Base-by-base conservation (phyloP, 1,140 invertebrate species). In the Panagrolaimus sp. region DNA sequence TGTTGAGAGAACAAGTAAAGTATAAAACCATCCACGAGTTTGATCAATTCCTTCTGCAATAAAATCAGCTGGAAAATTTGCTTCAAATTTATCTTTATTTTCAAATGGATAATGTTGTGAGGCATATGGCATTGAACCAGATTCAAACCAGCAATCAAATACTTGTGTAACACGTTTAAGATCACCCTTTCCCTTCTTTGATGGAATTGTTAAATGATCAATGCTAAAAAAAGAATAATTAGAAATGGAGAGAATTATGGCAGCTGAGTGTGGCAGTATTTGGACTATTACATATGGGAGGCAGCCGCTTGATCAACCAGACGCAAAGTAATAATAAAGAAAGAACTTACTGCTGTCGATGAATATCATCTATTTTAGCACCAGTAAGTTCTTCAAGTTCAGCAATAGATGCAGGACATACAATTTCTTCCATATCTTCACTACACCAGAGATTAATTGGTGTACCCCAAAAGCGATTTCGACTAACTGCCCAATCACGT, bases 131-230 rank as follows among this genome's bases (percentile, higher is more conserved):
- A 99, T 99, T 5, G 92, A 93, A 8, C 96, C 96, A 16, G 93
- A 96, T 84, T 99, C 96, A 85, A 99, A 99, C 96, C 96, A 99
- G 83, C 96, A 99, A 85, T 99, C 96, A 86, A 99, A 99, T 0
- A 99, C 96, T 85, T 98, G 94, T 5, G 89, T 82, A 25, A 98
- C 88, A 70, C 96, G 87, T 68, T 87, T 88, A 14, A 99, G 84
- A 13, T 90, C 89, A 14, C 92, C 91, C 68, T 90, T 87, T 20
- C 92, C 92, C 31, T 89, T 87, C 51, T 85, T 86, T 0, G 95
- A 98, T 3, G 95, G 94, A 80, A 99, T 98, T 72, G 90, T 91
- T 61, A 99, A 86, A 74, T 91, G 85, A 85, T 99, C 96, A 74
- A 99, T 90, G 79, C 87, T 88, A 38, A 38, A 38, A 38, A 74